Evolutionary conservation across 2,113 vertebrate species (phyloP), one percentile per base, ranked within the genome.

Genomic region (Noturus placidus): DNA sequence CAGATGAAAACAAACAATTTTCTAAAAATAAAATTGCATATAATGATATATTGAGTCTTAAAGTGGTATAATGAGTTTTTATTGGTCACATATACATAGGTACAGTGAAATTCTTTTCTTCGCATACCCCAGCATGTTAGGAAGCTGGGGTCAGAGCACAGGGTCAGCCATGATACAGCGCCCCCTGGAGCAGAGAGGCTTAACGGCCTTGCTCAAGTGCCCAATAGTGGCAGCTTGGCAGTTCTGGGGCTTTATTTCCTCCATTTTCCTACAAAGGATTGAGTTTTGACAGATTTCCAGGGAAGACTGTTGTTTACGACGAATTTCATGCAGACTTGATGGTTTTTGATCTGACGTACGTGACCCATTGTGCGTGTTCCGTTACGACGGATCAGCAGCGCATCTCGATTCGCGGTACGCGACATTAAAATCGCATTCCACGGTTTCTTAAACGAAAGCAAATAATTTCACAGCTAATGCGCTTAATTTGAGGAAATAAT

Each of bases 391-490:
- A 94, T 94, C 92, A 93, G 92, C 74, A 78, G 89, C 69, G 89
- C 93, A 95, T 94, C 92, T 59, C 87, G 90, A 92, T 89, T 88
- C 52, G 78, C 50, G 63, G 88, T 90, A 89, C 63, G 88, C 89
- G 80, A 90, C 89, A 92, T 92, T 90, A 88, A 92, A 93, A 94
- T 94, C 91, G 93, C 93, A 93, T 94, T 94, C 91, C 92, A 93
- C 67, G 89, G 86, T 72, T 38, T 93, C 92, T 93, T 92, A 93
- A 94, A 93, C 92, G 89, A 95, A 95, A 94, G 93, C 91, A 95
- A 94, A 94, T 93, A 86, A 95, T 95, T 94, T 94, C 90, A 94
- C 92, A 92, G 92, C 86, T 93, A 95, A 94, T 92, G 92, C 89
- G 91, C 92, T 94, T 94, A 93, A 95, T 94, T 93, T 94, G 88